Percentiles rank a stretch among this genome's conserved stretches.
Evolutionary conservation across 2,113 vertebrate species (phyloP).

Genomic region (Centropus bengalensis): DNA sequence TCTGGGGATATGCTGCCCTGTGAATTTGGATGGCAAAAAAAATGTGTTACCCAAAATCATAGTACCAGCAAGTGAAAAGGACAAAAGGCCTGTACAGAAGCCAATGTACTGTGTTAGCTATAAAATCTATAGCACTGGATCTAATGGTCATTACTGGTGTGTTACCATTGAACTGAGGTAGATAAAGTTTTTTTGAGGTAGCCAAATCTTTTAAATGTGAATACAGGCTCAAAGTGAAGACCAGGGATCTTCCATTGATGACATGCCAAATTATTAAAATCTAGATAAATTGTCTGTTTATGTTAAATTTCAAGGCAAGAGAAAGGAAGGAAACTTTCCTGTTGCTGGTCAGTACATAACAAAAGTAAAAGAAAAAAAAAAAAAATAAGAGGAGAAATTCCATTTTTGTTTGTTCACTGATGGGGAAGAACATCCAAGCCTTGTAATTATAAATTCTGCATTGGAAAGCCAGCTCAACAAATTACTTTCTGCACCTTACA

Average conservation of each 20-base stretch:
- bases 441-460: not conserved
- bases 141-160: not conserved
- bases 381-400: not conserved
- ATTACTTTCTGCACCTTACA: not conserved
- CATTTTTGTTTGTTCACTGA: not conserved
- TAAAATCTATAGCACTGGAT: not conserved
- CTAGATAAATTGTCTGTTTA: not conserved
- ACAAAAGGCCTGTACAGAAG: slow-evolving; percentile 29
- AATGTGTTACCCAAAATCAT: slow-evolving; percentile 20
- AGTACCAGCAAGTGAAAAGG: not conserved
- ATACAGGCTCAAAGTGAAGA: not conserved
- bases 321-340: not conserved
- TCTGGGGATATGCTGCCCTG: not conserved
- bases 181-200: not conserved
- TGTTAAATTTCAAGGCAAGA: not conserved
- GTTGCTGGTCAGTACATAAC: not conserved
- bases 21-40: not conserved
- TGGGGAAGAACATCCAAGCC: not conserved
- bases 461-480: not conserved
- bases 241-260: not conserved
- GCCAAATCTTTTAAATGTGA: not conserved
- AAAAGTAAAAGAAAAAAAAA: too few relatives aligned
- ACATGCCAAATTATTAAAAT: not conserved
- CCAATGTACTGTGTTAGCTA: not conserved
- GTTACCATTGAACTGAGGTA: not conserved